Conservation (phyloP, 2,888 invertebrate genomes). For the Thera obeliscata region DNA sequence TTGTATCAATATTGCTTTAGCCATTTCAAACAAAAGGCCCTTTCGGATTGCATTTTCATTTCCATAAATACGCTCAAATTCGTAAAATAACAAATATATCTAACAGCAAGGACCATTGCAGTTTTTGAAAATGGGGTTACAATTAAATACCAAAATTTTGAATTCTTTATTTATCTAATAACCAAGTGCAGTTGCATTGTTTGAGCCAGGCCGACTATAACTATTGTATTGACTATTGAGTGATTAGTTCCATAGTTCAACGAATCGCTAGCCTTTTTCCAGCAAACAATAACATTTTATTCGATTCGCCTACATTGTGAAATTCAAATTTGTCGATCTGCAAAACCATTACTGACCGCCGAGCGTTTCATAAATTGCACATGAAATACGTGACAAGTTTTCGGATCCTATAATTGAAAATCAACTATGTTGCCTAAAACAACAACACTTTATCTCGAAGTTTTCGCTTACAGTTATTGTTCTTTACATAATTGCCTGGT, state of each 20-base stretch:
- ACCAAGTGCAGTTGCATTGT: background rate
- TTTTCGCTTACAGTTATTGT: constrained; percentile 44
- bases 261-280: constrained; percentile 28
- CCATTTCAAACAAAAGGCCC: background rate
- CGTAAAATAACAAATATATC: no score
- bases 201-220: background rate
- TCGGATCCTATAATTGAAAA: constrained; percentile 66
- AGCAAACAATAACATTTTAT: constrained; percentile 56
- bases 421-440: constrained; percentile 61
- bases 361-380: constrained; percentile 61
- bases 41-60: no score
- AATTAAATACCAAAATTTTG: no score
- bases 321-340: constrained; percentile 63
- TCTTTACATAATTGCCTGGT: constrained; percentile 40
- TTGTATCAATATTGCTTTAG: background rate
- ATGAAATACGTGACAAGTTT: constrained; percentile 69
- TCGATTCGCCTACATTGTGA: constrained; percentile 54
- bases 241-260: background rate
- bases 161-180: no score
- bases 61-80: no score
- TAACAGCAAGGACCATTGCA: no score
- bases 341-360: constrained; percentile 54
- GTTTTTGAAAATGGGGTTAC: no score
- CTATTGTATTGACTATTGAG: background rate
- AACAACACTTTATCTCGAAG: constrained; percentile 54